Evolutionary conservation across 2,113 vertebrate species (phyloP).

Genomic region (Psettodes erumei): DNA sequence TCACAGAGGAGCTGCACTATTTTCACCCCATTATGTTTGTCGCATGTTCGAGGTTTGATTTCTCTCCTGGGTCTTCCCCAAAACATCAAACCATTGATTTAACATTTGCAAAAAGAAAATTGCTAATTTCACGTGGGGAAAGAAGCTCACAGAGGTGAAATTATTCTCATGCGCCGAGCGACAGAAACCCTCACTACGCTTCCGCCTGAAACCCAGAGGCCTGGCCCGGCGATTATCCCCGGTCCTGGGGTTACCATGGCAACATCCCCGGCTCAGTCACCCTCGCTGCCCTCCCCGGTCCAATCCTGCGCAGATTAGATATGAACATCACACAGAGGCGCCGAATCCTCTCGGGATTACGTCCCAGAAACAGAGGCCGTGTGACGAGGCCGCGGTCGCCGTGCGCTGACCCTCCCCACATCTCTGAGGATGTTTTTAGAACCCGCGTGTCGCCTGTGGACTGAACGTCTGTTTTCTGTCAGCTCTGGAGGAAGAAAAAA

Average conservation of each 20-base stretch:
- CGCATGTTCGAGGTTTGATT: too few species aligned
- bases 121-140: too few species aligned
- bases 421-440: slow-evolving; percentile 36
- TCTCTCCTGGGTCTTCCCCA: too few species aligned
- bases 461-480: slow-evolving; percentile 43
- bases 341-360: slow-evolving; percentile 57
- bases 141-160: background rate
- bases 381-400: slow-evolving; percentile 24
- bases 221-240: slow-evolving; percentile 31
- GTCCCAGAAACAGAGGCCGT: slow-evolving; percentile 31
- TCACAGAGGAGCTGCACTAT: background rate
- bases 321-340: slow-evolving; percentile 41
- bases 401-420: slow-evolving; percentile 7
- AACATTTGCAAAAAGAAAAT: too few species aligned
- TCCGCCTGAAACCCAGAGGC: slow-evolving; percentile 45
- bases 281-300: slow-evolving; percentile 28
- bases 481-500: background rate
- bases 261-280: slow-evolving; percentile 49
- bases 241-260: slow-evolving; percentile 52
- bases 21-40: too few species aligned
- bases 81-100: too few species aligned
- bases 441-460: background rate
- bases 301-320: slow-evolving; percentile 68
- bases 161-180: background rate
- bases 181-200: slow-evolving; percentile 5